phyloP scores from a whole-genome alignment of 2,113 vertebrate genomes.

The Pelecanus crispus region DNA sequence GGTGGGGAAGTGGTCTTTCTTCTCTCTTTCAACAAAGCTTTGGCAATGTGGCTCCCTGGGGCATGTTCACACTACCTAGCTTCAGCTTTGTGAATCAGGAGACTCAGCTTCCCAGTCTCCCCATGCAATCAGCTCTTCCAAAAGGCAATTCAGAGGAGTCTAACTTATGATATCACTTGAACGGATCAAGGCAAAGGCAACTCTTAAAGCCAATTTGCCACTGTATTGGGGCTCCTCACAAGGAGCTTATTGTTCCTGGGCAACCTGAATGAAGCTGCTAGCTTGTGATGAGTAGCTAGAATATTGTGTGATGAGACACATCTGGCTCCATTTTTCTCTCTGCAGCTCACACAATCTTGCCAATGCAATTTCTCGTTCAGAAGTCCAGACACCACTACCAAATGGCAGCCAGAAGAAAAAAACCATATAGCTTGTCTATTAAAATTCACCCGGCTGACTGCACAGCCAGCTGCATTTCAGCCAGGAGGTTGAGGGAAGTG shows the following conservation, averaged over 20 bases:
- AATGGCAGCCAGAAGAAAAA: neutral
- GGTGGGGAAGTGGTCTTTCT: neutral
- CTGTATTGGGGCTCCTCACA: neutral
- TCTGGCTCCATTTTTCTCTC: neutral
- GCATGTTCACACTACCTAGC: neutral
- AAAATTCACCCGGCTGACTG: neutral
- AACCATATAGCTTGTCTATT: rapidly evolving
- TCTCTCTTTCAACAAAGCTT: neutral
- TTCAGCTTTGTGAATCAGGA: neutral
- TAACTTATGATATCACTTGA: neutral
- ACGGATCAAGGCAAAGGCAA: neutral
- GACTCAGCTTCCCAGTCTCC: neutral
- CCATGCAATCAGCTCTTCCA: neutral
- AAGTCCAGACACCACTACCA: neutral
- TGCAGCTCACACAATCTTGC: neutral
- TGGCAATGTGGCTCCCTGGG: neutral
- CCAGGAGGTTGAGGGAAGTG: neutral
- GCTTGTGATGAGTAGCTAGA: neutral
- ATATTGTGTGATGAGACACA: neutral
- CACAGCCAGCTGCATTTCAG: neutral
- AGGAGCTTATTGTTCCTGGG: neutral
- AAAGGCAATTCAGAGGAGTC: neutral
- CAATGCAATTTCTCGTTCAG: neutral
- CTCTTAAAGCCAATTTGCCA: neutral
- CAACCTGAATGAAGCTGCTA: neutral